A percentile compares a stretch with the other conserved stretches of the same genome.
phyloP scores from a whole-genome alignment of 2,113 vertebrate species.

The Zingel zingel region DNA sequence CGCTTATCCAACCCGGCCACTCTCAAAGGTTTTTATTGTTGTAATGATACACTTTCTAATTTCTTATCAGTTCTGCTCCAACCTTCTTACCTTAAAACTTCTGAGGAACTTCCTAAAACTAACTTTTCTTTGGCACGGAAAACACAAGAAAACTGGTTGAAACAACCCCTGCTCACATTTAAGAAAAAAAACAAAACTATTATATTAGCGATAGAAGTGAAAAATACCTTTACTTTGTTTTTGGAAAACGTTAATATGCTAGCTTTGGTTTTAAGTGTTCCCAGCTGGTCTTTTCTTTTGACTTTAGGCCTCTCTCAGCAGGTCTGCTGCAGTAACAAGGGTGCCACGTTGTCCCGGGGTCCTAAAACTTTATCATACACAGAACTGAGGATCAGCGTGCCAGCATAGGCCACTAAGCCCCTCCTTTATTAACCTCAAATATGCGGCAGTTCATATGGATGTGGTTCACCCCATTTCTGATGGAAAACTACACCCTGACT shows the following conservation, averaged over 20 bases:
- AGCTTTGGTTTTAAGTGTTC: slow-evolving; percentile 71
- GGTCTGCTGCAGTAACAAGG: slow-evolving; percentile 72
- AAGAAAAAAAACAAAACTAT: slow-evolving; percentile 2
- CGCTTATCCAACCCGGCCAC: too few relatives aligned
- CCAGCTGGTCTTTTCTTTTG: slow-evolving; percentile 70
- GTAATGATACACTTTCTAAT: not conserved
- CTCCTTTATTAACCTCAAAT: slow-evolving; percentile 60
- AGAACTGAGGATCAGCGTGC: slow-evolving; percentile 43
- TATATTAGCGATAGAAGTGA: slow-evolving; percentile 50
- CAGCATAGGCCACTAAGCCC: slow-evolving; percentile 55
- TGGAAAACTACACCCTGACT: slow-evolving; percentile 66
- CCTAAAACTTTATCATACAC: slow-evolving; percentile 64
- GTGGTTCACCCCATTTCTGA: slow-evolving; percentile 51
- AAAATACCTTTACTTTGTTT: slow-evolving; percentile 69
- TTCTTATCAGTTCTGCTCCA: slow-evolving; percentile 23
- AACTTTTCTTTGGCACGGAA: slow-evolving; percentile 38
- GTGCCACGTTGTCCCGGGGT: slow-evolving; percentile 57
- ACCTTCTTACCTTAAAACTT: slow-evolving; percentile 7
- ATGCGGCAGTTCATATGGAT: slow-evolving; percentile 60
- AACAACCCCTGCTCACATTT: slow-evolving; percentile 34
- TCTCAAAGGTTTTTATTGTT: not conserved
- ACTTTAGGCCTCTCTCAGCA: slow-evolving; percentile 50
- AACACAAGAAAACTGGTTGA: slow-evolving; percentile 28
- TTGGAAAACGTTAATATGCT: slow-evolving; percentile 62
- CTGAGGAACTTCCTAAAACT: slow-evolving; percentile 18